These are phyloP conservation scores for Apamea crenata DNA, from an alignment of 2,888 invertebrate genomes.

Conservation along the genomic window DNA sequence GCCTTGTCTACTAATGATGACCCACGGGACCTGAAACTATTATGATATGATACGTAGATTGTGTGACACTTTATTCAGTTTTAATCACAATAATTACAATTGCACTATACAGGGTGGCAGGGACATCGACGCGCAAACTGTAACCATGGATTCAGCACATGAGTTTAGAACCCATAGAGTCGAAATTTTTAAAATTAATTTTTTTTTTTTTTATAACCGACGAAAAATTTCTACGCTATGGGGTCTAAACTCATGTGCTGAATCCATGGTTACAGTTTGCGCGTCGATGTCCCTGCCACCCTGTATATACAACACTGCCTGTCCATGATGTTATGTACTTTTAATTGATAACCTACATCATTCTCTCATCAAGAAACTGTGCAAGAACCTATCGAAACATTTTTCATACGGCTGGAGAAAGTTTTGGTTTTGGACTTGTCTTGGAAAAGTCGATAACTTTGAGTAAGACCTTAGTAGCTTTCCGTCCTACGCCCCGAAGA, in stretches of 20 bases:
- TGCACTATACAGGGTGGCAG: too few relatives aligned
- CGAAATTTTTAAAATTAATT: too few relatives aligned
- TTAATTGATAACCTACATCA: not conserved
- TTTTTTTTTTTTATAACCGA: too few relatives aligned
- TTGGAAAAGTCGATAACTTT: not conserved
- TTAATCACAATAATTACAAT: constrained; percentile 3
- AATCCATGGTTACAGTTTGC: too few relatives aligned
- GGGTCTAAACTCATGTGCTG: too few relatives aligned
- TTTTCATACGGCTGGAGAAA: not conserved
- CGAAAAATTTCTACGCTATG: too few relatives aligned
- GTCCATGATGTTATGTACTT: not conserved
- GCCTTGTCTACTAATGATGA: constrained; percentile 43
- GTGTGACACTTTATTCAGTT: constrained; percentile 1
- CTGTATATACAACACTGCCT: not conserved
- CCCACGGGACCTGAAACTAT: constrained; percentile 44
- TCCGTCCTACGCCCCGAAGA: not conserved
- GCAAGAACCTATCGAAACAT: not conserved
- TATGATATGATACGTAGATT: constrained; percentile 21
- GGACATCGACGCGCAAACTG: too few relatives aligned
- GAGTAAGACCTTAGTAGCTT: not conserved
- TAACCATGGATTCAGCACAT: too few relatives aligned
- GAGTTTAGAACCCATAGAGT: too few relatives aligned
- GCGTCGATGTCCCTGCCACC: too few relatives aligned
- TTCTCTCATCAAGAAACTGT: constrained; percentile 6
- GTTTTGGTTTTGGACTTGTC: not conserved